Conservation (phyloP, 1,140 invertebrate species). For the Liolophura sinensis region DNA sequence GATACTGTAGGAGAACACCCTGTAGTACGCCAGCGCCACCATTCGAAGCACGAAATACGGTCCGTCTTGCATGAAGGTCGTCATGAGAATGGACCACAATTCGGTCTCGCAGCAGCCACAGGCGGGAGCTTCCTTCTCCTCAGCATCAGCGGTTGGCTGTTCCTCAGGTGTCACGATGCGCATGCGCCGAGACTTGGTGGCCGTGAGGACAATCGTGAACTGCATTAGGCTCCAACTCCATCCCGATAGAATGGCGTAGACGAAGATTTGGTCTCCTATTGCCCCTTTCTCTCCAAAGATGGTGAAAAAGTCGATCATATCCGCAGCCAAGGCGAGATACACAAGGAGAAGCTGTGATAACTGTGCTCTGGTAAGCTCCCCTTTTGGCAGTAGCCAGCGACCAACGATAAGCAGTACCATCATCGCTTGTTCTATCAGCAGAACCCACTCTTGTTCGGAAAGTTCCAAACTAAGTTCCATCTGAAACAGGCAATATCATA, state of each 20-base stretch:
- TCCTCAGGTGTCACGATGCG: too few relatives aligned
- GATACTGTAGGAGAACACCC: slow-evolving; percentile 88
- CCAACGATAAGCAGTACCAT: slow-evolving; percentile 86
- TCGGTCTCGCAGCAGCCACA: slow-evolving; percentile 61
- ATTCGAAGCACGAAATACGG: slow-evolving; percentile 81
- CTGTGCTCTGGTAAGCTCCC: slow-evolving; percentile 80
- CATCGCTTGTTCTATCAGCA: slow-evolving; percentile 77
- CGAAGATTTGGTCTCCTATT: slow-evolving; percentile 2
- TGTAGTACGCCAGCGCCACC: slow-evolving; percentile 78
- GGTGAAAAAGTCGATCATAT: slow-evolving; percentile 92
- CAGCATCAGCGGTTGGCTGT: too few relatives aligned
- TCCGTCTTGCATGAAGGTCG: slow-evolving; percentile 68
- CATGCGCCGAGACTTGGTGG: slow-evolving; percentile 67
- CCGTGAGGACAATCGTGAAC: slow-evolving; percentile 82
- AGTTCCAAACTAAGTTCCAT: too few relatives aligned
- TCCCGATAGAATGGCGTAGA: slow-evolving; percentile 5
- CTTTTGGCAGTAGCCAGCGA: slow-evolving; percentile 83
- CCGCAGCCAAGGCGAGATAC: slow-evolving; percentile 75
- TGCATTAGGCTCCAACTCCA: slow-evolving; percentile 80
- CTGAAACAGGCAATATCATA: too few relatives aligned
- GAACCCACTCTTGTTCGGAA: slow-evolving; percentile 16
- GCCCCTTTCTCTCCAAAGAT: slow-evolving; percentile 66
- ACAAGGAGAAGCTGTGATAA: slow-evolving; percentile 83
- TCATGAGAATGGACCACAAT: slow-evolving; percentile 71
- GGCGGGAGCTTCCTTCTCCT: too few relatives aligned